phyloP scores from a whole-genome alignment of 2,888 invertebrate genomes.

The Eretmocerus hayati region DNA sequence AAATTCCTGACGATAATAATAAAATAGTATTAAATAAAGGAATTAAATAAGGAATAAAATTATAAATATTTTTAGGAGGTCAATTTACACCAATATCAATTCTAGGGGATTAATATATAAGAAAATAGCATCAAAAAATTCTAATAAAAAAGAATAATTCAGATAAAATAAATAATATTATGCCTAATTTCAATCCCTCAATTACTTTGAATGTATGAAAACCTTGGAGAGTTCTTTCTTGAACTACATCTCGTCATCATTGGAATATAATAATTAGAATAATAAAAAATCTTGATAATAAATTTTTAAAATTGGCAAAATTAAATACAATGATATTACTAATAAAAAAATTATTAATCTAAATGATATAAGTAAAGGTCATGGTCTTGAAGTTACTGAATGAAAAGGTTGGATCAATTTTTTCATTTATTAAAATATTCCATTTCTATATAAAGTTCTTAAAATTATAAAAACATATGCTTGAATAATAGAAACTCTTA shows the following conservation, averaged over 20 bases:
- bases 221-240: too few relatives aligned
- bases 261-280: conserved; percentile 51
- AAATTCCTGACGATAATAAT: conserved; percentile 62
- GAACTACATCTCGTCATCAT: conserved; percentile 65
- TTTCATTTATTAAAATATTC: too few relatives aligned
- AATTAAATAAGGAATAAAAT: conserved; percentile 64
- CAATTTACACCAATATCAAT: too few relatives aligned
- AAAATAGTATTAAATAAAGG: conserved; percentile 68
- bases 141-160: too few relatives aligned
- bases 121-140: conserved; percentile 51
- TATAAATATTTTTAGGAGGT: conserved; percentile 57
- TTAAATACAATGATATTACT: conserved; percentile 60
- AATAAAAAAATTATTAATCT: conserved; percentile 48
- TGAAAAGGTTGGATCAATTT: conserved; percentile 21
- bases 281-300: conserved; percentile 50
- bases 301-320: conserved; percentile 50
- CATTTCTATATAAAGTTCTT: too few relatives aligned
- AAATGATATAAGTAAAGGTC: too few relatives aligned
- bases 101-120: too few relatives aligned
- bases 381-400: conserved; percentile 52
- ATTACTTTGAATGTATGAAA: conserved; percentile 59
- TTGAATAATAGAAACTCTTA: too few relatives aligned
- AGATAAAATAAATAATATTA: too few relatives aligned
- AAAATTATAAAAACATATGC: conserved; percentile 61
- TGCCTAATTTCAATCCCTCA: conserved; percentile 59